Base-by-base conservation (phyloP, 2,888 invertebrate species). In the Thera britannica region DNA sequence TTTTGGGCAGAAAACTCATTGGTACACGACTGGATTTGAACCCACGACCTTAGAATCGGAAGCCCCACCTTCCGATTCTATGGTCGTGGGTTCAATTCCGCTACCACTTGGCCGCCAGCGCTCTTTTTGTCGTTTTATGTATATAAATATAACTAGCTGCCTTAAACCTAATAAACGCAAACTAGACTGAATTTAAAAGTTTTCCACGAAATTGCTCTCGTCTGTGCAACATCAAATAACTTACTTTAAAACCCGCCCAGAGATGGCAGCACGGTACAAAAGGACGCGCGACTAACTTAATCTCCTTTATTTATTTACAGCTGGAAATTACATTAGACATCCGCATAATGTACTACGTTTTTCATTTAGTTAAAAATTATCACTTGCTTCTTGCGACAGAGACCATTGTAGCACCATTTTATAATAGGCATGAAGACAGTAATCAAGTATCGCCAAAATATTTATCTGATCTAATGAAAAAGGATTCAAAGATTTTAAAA, bases 301-400 rank as follows among this genome's bases (percentile, higher is more conserved):
- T 75, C 71, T 73, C 59, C 58, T 71, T 72, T 75, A 77, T 75
- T 77, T 75, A 74, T 75, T 77, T 75, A 74, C 69, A 70, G 72
- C 58, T 58, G 66, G 54, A 64, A 71, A 77, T 77, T 73, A 78
- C 67, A 68, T 72, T 66, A 59, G 49, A 56, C 65, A 54, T 52
- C 70, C 62, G 55, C 51, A 49, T 44, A 38, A 69, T 61, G 55
- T 70, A 60, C 65, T 60, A 66, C 68, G 72, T 70, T 77, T 69
- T 68, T 67, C 72, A 70, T 72, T 74, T 75, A 66, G 62, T 76
- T 76, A 12, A 49, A 67, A 75, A 73, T 75, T 72, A 76, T 72
- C 68, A 71, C 64, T 51, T 38, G 55, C 56, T 65, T 60, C 44
- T 51, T 44, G 59, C 54, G 35, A 66, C 62, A 49, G 49, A 67